Evolutionary conservation across 2,113 vertebrate species (phyloP).

Genomic region (Ptyas mucosa): DNA sequence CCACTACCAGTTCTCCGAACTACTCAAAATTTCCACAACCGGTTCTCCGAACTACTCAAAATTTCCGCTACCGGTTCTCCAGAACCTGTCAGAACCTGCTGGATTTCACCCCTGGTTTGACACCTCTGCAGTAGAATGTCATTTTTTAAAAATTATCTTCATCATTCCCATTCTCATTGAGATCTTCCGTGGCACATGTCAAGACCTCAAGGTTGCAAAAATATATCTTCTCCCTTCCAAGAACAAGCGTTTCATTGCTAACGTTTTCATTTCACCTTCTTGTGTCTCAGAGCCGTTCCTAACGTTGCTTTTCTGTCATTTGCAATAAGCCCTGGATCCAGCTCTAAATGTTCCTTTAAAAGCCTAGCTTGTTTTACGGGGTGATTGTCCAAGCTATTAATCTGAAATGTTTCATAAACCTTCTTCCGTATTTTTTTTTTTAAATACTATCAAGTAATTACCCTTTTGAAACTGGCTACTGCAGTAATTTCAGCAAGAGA

Average conservation of each 20-base stretch:
- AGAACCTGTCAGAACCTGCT: too few relatives aligned
- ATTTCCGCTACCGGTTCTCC: too few relatives aligned
- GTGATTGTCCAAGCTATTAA: not conserved
- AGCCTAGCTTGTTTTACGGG: not conserved
- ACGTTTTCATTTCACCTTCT: not conserved
- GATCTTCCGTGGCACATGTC: not conserved
- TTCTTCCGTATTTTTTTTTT: not conserved
- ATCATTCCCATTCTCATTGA: not conserved
- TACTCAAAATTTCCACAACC: too few relatives aligned
- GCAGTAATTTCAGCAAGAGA: conserved; percentile 8
- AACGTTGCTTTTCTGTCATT: not conserved
- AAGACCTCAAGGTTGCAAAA: not conserved
- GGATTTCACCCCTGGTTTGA: too few relatives aligned
- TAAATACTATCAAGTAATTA: conserved; percentile 9
- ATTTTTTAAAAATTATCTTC: not conserved
- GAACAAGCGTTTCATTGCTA: not conserved
- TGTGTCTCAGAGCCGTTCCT: too few relatives aligned
- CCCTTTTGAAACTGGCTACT: not conserved
- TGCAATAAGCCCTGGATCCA: not conserved
- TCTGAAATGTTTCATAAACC: conserved; percentile 14
- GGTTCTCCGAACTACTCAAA: too few relatives aligned
- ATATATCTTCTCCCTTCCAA: not conserved
- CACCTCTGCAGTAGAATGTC: not conserved
- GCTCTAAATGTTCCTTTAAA: not conserved
- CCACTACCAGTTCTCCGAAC: too few relatives aligned